phyloP scores from a whole-genome alignment of 2,888 invertebrate species.

The Erebia ligea region DNA sequence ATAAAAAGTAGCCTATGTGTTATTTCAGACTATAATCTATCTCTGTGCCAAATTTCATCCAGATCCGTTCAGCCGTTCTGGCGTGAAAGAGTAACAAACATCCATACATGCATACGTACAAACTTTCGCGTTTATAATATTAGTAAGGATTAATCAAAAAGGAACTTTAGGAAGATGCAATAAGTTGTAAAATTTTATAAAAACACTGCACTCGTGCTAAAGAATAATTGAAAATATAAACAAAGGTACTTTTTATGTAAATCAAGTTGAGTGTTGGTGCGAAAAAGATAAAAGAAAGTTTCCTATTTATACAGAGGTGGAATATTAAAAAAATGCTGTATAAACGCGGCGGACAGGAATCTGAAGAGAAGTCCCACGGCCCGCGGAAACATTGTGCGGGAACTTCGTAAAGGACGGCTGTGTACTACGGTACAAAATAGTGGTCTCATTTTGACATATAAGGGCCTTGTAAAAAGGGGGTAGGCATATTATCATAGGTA shows the following conservation, averaged over 20 bases:
- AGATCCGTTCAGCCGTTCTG: too few relatives aligned
- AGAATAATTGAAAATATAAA: conserved; percentile 14
- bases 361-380: conserved; percentile 42
- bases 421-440: conserved; percentile 13
- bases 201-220: not conserved
- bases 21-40: too few relatives aligned
- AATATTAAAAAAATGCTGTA: conserved; percentile 47
- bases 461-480: not conserved
- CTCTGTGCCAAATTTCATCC: too few relatives aligned
- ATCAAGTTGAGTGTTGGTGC: conserved; percentile 32
- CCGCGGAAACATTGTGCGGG: conserved; percentile 6
- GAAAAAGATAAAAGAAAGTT: conserved; percentile 30
- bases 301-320: conserved; percentile 41
- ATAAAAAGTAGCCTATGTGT: too few relatives aligned
- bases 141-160: not conserved
- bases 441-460: not conserved
- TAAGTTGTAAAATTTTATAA: too few relatives aligned
- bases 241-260: conserved; percentile 19
- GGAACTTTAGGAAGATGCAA: not conserved
- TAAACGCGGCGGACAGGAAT: conserved; percentile 41
- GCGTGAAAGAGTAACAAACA: too few relatives aligned
- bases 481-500: too few relatives aligned
- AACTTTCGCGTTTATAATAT: too few relatives aligned
- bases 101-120: too few relatives aligned
- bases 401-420: conserved; percentile 29